Conservation (phyloP, 2,797 vertebrate genomes). For the Buceros bicornis region DNA sequence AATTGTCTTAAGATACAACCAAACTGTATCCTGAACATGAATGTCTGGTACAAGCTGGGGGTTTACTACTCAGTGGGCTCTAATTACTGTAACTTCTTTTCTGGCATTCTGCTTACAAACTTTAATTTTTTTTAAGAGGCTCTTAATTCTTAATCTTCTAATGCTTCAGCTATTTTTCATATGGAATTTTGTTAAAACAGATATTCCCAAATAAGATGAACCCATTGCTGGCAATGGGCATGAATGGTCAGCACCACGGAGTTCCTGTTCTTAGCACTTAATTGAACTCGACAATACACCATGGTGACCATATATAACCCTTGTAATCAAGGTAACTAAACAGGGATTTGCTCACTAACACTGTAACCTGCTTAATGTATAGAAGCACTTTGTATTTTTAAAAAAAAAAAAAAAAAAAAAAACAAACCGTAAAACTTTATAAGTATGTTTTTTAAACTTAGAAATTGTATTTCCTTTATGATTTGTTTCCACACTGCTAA, state of each 20-base stretch:
- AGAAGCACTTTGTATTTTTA: constrained; percentile 85
- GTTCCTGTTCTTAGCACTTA: constrained; percentile 49
- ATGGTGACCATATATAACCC: constrained; percentile 47
- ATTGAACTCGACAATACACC: neutral
- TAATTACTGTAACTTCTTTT: constrained; percentile 41
- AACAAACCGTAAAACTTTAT: constrained; percentile 58
- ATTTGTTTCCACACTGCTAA: constrained; percentile 76
- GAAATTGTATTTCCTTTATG: constrained; percentile 79
- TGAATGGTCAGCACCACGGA: constrained; percentile 22
- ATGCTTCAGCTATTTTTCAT: constrained; percentile 51
- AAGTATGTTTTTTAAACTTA: constrained; percentile 78
- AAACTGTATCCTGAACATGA: neutral
- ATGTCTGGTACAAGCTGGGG: constrained; percentile 18
- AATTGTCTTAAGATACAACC: neutral
- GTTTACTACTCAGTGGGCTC: constrained; percentile 23
- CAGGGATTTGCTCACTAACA: constrained; percentile 82
- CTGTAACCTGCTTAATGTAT: constrained; percentile 82
- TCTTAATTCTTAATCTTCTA: constrained; percentile 43
- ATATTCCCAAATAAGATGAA: constrained; percentile 50
- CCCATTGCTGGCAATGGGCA: constrained; percentile 74
- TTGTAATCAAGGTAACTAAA: constrained; percentile 72
- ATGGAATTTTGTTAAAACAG: constrained; percentile 67
- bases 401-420: constrained; percentile 30
- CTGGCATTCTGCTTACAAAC: constrained; percentile 52
- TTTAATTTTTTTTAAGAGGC: constrained; percentile 28